Evolutionary conservation across 2,888 invertebrate species (phyloP).

Genomic region (Apoda limacodes): DNA sequence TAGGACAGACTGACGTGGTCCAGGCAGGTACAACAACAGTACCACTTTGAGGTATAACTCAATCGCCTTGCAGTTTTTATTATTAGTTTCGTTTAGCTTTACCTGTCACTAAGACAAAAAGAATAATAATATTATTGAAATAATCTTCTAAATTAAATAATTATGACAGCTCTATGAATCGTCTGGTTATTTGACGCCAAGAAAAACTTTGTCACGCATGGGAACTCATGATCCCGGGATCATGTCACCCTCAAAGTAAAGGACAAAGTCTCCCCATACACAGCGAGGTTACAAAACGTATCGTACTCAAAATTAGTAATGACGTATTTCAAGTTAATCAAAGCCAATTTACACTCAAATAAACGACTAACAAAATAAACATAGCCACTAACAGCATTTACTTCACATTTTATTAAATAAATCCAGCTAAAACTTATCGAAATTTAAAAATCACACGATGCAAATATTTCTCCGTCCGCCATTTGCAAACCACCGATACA

Average conservation of each 20-base stretch:
- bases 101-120: no score
- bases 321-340: not conserved
- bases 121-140: no score
- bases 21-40: no score
- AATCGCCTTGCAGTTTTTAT: no score
- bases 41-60: no score
- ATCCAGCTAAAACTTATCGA: not conserved
- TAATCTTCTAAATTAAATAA: no score
- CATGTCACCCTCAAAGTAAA: not conserved
- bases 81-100: no score
- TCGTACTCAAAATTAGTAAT: not conserved
- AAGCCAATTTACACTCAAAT: not conserved
- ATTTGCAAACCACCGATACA: not conserved
- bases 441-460: not conserved
- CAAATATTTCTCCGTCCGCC: not conserved
- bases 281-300: not conserved
- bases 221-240: not conserved
- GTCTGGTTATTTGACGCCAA: no score
- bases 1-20: no score
- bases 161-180: no score
- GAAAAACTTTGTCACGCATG: not conserved
- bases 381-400: not conserved
- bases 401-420: not conserved
- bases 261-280: not conserved
- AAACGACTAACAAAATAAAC: not conserved